phyloP scores from a whole-genome alignment of 1,140 invertebrate genomes.

The Ruditapes philippinarum region DNA sequence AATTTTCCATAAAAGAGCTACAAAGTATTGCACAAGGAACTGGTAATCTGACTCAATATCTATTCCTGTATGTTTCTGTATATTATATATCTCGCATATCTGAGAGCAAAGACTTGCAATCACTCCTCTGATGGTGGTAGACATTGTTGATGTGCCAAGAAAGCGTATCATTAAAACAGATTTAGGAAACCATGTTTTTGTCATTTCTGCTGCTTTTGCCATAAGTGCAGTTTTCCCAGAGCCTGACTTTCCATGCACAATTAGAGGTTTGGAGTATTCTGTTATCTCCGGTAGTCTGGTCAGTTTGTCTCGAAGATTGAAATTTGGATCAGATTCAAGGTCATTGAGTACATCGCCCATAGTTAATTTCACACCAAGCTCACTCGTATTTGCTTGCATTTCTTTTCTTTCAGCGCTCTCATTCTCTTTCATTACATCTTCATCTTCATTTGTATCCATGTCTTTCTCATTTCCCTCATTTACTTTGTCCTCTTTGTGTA shows the following conservation, averaged over 20 bases:
- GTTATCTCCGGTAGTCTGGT: constrained; percentile 38
- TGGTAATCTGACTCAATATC: constrained; percentile 70
- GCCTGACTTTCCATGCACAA: constrained; percentile 77
- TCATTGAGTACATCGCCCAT: constrained; percentile 65
- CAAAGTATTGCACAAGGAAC: constrained; percentile 69
- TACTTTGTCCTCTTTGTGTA: constrained; percentile 45
- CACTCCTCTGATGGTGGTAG: constrained; percentile 71
- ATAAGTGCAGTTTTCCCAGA: constrained; percentile 79
- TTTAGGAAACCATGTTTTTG: constrained; percentile 71
- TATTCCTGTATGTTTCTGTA: constrained; percentile 61
- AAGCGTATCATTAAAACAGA: constrained; percentile 74
- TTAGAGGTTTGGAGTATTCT: constrained; percentile 71
- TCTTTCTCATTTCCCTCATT: background rate
- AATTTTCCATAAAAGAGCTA: constrained; percentile 69
- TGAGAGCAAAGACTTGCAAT: constrained; percentile 72
- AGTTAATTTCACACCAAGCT: constrained; percentile 38
- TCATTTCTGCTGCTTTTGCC: constrained; percentile 67
- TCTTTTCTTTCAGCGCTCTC: background rate
- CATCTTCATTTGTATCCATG: background rate
- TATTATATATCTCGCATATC: constrained; percentile 66
- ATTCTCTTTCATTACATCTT: constrained; percentile 4
- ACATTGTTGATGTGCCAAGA: constrained; percentile 75
- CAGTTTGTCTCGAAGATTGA: constrained; percentile 42
- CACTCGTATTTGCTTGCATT: background rate
- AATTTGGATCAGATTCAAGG: constrained; percentile 63